Conservation (phyloP, 1,140 invertebrate species). For the Cylas formicarius region DNA sequence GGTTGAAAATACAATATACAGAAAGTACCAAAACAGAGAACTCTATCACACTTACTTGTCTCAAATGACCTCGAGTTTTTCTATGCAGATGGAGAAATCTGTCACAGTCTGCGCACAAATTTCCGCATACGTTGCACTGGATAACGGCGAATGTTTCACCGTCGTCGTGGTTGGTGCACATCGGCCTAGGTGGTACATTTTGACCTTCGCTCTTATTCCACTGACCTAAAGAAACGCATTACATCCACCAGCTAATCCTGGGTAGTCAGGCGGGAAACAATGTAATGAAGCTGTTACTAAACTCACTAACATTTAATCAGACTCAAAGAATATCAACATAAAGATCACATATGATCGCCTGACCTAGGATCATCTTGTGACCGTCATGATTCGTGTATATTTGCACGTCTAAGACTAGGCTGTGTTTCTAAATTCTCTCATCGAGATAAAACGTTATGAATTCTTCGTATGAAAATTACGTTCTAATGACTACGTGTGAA, state of each 20-base stretch:
- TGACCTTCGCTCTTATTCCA: conserved; percentile 56
- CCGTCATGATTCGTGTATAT: background rate
- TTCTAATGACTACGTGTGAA: no score
- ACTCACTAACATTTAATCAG: no score
- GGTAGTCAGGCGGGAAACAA: no score
- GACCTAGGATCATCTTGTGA: background rate
- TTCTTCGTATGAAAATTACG: no score
- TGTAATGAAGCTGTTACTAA: no score
- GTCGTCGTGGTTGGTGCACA: conserved; percentile 96
- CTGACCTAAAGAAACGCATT: conserved; percentile 58
- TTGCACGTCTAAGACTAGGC: no score
- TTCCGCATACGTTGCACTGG: conserved; percentile 84
- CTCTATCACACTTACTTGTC: conserved; percentile 77
- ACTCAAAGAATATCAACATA: no score
- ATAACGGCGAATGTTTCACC: conserved; percentile 90
- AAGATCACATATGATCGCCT: background rate
- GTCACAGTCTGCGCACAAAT: conserved; percentile 93
- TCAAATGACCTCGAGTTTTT: conserved; percentile 74
- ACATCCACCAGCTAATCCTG: no score
- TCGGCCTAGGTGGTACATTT: conserved; percentile 59
- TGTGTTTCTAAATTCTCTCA: no score
- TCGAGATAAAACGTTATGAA: no score
- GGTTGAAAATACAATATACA: no score
- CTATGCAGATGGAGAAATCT: conserved; percentile 87
- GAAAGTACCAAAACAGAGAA: background rate